Evolutionary conservation across 2,797 vertebrate genomes (phyloP), one percentile per base, ranked within the genome.

Genomic region (Sebastes hopkinsi): DNA sequence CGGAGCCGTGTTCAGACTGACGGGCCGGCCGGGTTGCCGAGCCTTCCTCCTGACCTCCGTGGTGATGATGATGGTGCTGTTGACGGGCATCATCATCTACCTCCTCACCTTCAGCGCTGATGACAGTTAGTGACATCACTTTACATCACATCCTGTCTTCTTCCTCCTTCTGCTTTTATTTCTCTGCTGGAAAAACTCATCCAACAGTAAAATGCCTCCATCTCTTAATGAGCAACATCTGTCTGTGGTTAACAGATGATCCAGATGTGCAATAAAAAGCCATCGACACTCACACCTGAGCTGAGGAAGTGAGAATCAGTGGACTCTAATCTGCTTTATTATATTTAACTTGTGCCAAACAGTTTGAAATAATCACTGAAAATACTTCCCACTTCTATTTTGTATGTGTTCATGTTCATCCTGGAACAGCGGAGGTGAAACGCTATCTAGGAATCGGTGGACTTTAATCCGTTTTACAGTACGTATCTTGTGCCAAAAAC

Each of bases 21-120:
- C 79, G 1, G 79, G 54, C 5, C 84, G 55, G 32, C 92, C 93
- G 0, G 18, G 14, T 0, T 95, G 94, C 58, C 84, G 88, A 10
- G 86, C 86, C 55, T 36, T 93, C 42, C 77, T 96, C 60, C 82
- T 95, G 71, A 77, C 80, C 0, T 55, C 73, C 0, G 76, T 91
- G 54, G 78, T 94, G 54, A 20, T 94, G 71, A 71, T 94, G 74
- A 82, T 93, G 77, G 42, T 90, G 27, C 25, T 93, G 34, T 84
- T 95, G 76, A 89, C 75, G 4, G 87, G 79, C 61, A 68, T 90
- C 56, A 36, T 96, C 74, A 69, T 94, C 87, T 74, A 83, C 79
- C 46, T 93, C 52, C 13, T 94, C 14, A 20, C 1, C 13, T 7
- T 8, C 62, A 23, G 1, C 0, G 3, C 1, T 36, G 4, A 2